Evolutionary conservation across 2,888 invertebrate species (phyloP), one percentile per base, ranked within the genome.

Genomic region (Microplitis deprimator): DNA sequence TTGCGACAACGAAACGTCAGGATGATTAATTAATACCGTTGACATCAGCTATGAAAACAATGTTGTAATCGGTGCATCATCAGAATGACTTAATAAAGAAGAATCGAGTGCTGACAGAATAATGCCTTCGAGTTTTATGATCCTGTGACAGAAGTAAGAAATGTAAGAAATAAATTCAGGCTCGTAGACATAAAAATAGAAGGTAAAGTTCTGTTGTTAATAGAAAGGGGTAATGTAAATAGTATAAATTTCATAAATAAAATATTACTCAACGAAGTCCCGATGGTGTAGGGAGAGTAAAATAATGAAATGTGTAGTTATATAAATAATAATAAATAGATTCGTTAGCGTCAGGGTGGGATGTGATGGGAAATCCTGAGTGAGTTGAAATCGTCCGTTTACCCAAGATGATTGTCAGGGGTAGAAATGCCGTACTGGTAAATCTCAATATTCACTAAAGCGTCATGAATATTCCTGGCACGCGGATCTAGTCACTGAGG

Each of bases 391-490:
- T 77, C 50, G 69, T 38, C 64, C 76, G 72, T 77, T 77, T 73
- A 77, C 64, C 41, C 68, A 62, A 68, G 77, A 68, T 73, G 77
- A 77, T 77, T 77, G 77, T 71, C 29, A 62, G 73, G 64, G 67
- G 62, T 62, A 68, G 77, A 61, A 68, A 68, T 29, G 17, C 17
- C 64, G 39, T 40, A 39, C 40, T 39, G 70, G 67, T 70, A 71
- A 77, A 77, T 77, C 77, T 77, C 77, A 69, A 77, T 77, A 77
- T 77, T 77, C 74, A 75, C 74, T 77, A 77, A 77, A 75, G 70
- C 74, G 38, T 77, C 77, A 77, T 77, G 77, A 77, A 77, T 77
- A 77, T 77, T 77, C 74, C 67, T 67, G 74, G 74, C 77, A 77
- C 77, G 77, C 71, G 70, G 77, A 77, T 77, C 60, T 60, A 70